Base-by-base conservation (phyloP, 64 coral and sea anemone genomes). In the Montipora foliosa region DNA sequence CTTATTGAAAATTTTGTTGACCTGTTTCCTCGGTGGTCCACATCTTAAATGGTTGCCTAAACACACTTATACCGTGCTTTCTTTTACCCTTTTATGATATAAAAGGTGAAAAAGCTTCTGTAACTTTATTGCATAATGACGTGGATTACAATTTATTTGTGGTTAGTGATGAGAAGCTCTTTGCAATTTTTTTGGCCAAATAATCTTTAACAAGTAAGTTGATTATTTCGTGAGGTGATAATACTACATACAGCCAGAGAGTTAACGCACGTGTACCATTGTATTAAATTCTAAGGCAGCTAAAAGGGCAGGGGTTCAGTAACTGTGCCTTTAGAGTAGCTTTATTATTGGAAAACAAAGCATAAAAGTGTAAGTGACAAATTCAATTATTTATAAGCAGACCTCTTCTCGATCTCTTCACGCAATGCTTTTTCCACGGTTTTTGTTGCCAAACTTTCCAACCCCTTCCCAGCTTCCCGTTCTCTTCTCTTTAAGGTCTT, bases 401-500 rank as follows among this genome's bases (percentile, higher is more conserved):
- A 64, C 61, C 61, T 64, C 61, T 64, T 64, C 11, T 64, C 61
- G 13, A 64, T 64, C 61, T 64, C 61, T 4, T 74, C n/a, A 8
- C 4, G 70, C 70, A 68, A 68, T 74, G n/a, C n/a, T 1, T 29
- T 6, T 25, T 29, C 70, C 6, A 22, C n/a, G 7, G 20, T 74
- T 74, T 3, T 74, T 74, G 2, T 74, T 74, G 20, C 11, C 70
- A 68, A 68, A n/a, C 14, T 68, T 74, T 73, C 70, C 11, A 22
- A 10, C 21, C 70, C 21, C 70, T 73, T 73, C 9, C 21, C 70
- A 8, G n/a, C 70, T 73, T 73, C 70, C 6, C 70, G 4, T 73
- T 29, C 70, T 29, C n/a, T 24, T 74, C 70, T 44, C 24, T 74
- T 74, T 29, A 74, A 74, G n/a, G 70, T 74, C 70, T 74, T 74